These are phyloP conservation scores for Cryptoprocta ferox DNA, from an alignment of 2,797 vertebrate genomes.

Conservation along the genomic window DNA sequence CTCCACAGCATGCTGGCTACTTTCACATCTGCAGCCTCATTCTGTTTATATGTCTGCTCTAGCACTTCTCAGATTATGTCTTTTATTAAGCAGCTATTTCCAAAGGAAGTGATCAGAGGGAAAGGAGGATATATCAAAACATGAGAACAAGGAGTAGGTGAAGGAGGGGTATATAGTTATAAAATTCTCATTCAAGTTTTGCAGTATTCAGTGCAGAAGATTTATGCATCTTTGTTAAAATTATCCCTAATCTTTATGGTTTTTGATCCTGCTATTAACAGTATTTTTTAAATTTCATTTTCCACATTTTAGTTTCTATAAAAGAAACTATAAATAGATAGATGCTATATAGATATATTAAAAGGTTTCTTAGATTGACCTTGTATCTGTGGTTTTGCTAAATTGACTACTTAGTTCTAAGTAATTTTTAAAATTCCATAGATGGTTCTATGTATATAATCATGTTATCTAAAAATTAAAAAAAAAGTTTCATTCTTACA, in stretches of 20 bases:
- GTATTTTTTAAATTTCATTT: slow-evolving; percentile 35
- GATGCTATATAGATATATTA: not conserved
- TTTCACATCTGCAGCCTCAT: not conserved
- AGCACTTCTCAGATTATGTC: not conserved
- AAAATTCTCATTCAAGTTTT: not conserved
- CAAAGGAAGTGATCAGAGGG: not conserved
- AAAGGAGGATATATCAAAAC: not conserved
- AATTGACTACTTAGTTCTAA: slow-evolving; percentile 17
- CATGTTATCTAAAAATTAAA: slow-evolving; percentile 1
- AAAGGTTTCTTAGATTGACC: not conserved
- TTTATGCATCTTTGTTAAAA: not conserved
- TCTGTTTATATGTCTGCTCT: not conserved
- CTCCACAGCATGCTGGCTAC: accelerated
- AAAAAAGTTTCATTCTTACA: not conserved
- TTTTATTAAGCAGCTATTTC: slow-evolving; percentile 34
- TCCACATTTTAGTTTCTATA: not conserved
- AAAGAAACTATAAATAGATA: not conserved
- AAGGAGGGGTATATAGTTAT: not conserved
- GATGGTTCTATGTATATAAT: not conserved
- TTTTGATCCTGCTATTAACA: not conserved
- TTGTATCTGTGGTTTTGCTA: not conserved
- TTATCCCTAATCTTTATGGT: not conserved
- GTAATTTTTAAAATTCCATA: not conserved
- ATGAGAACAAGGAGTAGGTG: not conserved
- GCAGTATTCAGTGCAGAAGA: not conserved